These are phyloP conservation scores for Prosopocoilus inquinatus DNA, from an alignment of 2,888 invertebrate species.

Conservation along the genomic window DNA sequence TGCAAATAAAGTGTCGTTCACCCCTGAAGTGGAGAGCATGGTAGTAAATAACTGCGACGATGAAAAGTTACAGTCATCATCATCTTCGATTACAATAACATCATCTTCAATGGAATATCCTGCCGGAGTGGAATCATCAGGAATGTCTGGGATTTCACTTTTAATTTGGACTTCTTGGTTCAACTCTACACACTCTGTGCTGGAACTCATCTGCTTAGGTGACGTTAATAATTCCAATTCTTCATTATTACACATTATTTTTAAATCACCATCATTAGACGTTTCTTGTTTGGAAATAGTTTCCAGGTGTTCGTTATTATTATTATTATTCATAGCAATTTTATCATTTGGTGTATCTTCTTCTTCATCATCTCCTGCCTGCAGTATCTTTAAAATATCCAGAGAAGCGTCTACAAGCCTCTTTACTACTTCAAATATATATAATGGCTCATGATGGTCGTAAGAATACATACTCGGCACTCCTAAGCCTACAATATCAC, in stretches of 20 bases:
- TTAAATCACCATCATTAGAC: neutral
- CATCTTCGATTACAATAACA: conserved; percentile 46
- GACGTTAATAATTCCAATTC: neutral
- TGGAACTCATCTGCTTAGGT: neutral
- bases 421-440: conserved; percentile 5
- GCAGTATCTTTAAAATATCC: conserved; percentile 5
- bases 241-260: neutral
- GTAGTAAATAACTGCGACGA: conserved; percentile 53
- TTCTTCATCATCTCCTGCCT: neutral
- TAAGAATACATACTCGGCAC: conserved; percentile 26
- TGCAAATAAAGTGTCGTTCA: conserved; percentile 16
- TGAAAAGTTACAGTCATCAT: conserved; percentile 56
- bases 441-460: neutral
- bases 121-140: neutral
- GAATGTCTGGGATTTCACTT: neutral
- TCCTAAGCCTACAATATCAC: conserved; percentile 58
- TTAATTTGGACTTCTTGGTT: neutral
- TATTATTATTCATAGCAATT: neutral
- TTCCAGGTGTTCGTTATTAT: too few species aligned
- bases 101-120: conserved; percentile 19
- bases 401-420: neutral
- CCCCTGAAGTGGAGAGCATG: neutral
- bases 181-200: neutral
- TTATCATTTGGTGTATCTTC: neutral
- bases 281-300: too few species aligned